These are phyloP conservation scores for Pseudococcus viburni DNA, from an alignment of 2,888 invertebrate genomes.

Conservation along the genomic window DNA sequence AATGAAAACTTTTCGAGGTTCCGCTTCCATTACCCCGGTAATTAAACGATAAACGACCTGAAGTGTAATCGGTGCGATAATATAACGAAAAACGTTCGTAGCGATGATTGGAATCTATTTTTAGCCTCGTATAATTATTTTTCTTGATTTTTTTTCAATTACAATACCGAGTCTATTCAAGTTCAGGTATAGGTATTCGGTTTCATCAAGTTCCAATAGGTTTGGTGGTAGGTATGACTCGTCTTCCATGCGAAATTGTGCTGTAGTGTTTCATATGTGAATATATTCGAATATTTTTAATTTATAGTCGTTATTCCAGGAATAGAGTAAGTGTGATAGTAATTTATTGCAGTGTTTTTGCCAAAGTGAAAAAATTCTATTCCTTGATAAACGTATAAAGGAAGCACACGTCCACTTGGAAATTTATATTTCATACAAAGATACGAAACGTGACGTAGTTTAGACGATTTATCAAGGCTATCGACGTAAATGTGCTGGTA, in stretches of 20 bases:
- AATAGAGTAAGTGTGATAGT: neutral
- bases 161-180: too few relatives aligned
- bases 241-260: too few relatives aligned
- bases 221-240: too few relatives aligned
- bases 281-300: neutral
- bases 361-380: neutral
- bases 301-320: neutral
- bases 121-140: neutral
- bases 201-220: too few relatives aligned
- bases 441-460: neutral
- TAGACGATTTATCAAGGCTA: neutral
- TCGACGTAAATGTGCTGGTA: neutral
- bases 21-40: neutral
- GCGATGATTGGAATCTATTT: neutral
- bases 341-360: neutral
- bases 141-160: neutral
- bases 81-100: neutral
- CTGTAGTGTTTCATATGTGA: too few relatives aligned
- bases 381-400: neutral
- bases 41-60: neutral
- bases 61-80: neutral
- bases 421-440: too few relatives aligned
- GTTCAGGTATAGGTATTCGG: too few relatives aligned
- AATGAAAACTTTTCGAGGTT: neutral
- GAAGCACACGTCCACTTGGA: neutral